A percentile compares a stretch with the other conserved stretches of the same genome.
These are phyloP conservation scores for Oreortyx pictus DNA, from an alignment of 2,797 vertebrate species.

Conservation along the genomic window DNA sequence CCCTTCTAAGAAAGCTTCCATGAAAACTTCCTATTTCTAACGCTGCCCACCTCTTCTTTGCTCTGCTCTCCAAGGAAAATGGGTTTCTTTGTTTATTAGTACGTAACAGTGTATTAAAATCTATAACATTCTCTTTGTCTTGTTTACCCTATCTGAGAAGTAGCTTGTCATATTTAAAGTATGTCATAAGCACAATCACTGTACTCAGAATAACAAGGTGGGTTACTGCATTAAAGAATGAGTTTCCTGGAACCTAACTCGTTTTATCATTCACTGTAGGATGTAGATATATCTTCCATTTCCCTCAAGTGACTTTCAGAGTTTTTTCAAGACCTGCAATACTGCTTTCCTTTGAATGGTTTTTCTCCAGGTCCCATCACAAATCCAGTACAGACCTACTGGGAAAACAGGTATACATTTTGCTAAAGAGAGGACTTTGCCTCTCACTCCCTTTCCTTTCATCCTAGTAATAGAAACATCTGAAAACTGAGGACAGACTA, in stretches of 20 bases:
- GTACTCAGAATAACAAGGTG: neutral
- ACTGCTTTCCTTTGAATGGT: neutral
- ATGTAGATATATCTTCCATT: neutral
- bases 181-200: neutral
- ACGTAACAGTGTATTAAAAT: neutral
- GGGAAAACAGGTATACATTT: neutral
- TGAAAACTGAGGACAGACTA: neutral
- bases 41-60: neutral
- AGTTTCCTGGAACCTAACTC: neutral
- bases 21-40: neutral
- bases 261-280: neutral
- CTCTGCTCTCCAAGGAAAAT: neutral
- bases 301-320: neutral
- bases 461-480: neutral
- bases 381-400: neutral
- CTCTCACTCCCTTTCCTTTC: neutral
- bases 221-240: constrained; percentile 4
- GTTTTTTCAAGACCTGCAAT: neutral
- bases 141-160: neutral
- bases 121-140: neutral
- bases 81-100: neutral
- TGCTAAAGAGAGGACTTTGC: neutral
- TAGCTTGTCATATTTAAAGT: neutral
- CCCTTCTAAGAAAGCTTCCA: neutral
- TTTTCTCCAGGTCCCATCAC: neutral